Evolutionary conservation across 1,140 invertebrate genomes (phyloP), one percentile per base, ranked within the genome.

Genomic region (Bombyx mandarina): DNA sequence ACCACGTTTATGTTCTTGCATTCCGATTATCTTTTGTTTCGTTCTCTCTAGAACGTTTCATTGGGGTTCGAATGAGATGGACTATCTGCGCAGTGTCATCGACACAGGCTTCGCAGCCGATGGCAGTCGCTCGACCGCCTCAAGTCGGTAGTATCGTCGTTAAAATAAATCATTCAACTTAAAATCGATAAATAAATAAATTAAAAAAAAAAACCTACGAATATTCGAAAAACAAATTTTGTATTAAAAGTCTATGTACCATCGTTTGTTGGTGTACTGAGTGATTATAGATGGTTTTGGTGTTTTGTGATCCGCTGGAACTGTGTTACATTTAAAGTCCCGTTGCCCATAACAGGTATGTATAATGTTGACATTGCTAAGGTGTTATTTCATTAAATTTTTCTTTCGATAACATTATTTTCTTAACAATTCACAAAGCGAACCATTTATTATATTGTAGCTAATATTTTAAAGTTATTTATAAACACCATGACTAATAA

Each of bases 301-400:
- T 73, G 69, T 66, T 61, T 50, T 65, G 70, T 74, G 66, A 18
- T 56, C 54, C 18, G 52, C 53, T 63, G 53, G 52, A 62, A 53
- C 49, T 56, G 57, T 62, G 57, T 50, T 57, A 47, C 42, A 8
- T 7, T 18, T 48, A 63, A 67, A 77, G 71, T 85, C 75, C 82
- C 82, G 82, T 85, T 85, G 77, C 69, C 69, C 70, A 71, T 65
- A 67, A 63, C 64, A 72, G 67, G 79, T 82, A 77, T 79, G 76
- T 79, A 70, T 63, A 71, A 65, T 69, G 64, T 67, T 63, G 60
- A 69, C 60, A 54, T 47, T 58, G 52, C 65, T 63, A 47, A 58
- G 51, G 26, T 35, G 26, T 35, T 35, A 35, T 35, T 35, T 35
- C 4, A 35, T 35, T 35, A 35, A 3, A 0, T 35, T 35, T 3